phyloP scores from a whole-genome alignment of 2,888 invertebrate genomes.

The Orthosia gracilis region DNA sequence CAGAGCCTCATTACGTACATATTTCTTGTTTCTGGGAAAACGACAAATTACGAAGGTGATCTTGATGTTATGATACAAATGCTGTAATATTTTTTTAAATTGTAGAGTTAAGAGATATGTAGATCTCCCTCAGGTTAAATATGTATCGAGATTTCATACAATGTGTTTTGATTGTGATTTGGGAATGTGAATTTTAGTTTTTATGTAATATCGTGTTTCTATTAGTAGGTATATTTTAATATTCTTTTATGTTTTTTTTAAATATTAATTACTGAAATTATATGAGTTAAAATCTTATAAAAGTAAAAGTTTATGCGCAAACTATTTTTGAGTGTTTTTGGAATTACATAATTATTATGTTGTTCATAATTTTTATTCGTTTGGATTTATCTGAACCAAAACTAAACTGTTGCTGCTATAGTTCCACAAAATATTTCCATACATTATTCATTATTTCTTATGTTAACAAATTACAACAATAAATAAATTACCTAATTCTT shows the following conservation, averaged over 20 bases:
- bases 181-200: background rate
- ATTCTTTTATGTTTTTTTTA: background rate
- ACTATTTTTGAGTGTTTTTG: too few relatives aligned
- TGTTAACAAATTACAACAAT: constrained; percentile 45
- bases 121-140: constrained; percentile 65
- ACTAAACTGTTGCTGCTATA: background rate
- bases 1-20: constrained; percentile 74
- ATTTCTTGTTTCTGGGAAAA: constrained; percentile 82
- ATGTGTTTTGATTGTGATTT: background rate
- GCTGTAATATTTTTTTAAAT: constrained; percentile 73
- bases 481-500: constrained; percentile 67
- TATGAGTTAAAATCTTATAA: background rate
- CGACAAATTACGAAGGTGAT: constrained; percentile 84
- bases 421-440: background rate
- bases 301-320: too few relatives aligned
- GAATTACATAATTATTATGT: too few relatives aligned
- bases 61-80: constrained; percentile 76
- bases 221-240: background rate
- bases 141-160: constrained; percentile 3
- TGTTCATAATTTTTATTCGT: too few relatives aligned
- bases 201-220: accelerated
- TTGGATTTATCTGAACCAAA: background rate
- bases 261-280: background rate
- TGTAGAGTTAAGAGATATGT: constrained; percentile 75
- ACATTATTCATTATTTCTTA: constrained; percentile 7